A percentile compares a stretch with the other conserved stretches of the same genome.
phyloP scores from a whole-genome alignment of 2,113 vertebrate genomes.

The Papio anubis region DNA sequence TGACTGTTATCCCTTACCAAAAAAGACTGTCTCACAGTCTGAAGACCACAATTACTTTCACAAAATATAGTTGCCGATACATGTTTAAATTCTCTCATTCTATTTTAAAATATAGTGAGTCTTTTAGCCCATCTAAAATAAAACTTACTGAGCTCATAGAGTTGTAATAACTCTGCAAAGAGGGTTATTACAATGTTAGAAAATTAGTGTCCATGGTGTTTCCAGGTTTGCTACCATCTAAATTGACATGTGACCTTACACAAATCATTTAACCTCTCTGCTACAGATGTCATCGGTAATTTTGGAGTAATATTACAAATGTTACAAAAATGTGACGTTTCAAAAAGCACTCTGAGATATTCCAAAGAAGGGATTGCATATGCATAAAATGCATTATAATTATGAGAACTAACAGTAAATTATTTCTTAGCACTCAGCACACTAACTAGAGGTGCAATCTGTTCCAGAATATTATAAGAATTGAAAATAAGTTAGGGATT shows the following conservation, averaged over 20 bases:
- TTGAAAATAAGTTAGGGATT: conserved; percentile 25
- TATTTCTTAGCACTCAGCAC: neutral
- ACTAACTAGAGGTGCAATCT: neutral
- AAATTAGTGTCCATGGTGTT: neutral
- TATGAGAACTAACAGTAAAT: conserved; percentile 38
- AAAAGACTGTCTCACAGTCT: neutral
- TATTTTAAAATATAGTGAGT: neutral
- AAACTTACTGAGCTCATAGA: neutral
- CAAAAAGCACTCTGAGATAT: conserved; percentile 7
- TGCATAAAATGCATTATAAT: neutral
- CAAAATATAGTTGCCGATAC: neutral
- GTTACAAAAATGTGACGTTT: conserved; percentile 53
- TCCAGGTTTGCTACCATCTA: conserved; percentile 1
- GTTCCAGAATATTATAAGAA: neutral
- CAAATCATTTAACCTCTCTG: conserved; percentile 45
- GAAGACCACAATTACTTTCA: neutral
- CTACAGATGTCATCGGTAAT: conserved; percentile 18
- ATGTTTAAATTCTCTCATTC: neutral
- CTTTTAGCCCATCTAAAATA: neutral
- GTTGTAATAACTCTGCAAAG: neutral
- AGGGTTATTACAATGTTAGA: neutral
- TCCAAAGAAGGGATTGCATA: neutral
- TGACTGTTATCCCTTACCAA: neutral
- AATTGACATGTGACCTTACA: conserved; percentile 25
- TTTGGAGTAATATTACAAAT: conserved; percentile 39